Evolutionary conservation across 2,888 invertebrate species (phyloP).

Genomic region (Margaritifera margaritifera): DNA sequence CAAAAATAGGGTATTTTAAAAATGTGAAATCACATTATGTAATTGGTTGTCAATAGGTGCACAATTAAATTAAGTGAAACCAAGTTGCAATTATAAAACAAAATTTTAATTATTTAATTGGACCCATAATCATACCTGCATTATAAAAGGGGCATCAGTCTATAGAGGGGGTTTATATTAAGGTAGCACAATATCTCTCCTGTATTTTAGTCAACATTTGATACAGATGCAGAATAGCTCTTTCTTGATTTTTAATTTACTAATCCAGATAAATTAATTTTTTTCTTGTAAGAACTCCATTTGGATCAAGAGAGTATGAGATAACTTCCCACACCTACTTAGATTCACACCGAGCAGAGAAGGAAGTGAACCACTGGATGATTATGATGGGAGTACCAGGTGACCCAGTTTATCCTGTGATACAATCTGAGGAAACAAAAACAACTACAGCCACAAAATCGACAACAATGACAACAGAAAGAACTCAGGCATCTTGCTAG

Average conservation of each 20-base stretch:
- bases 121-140: too few relatives aligned
- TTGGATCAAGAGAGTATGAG: conserved; percentile 69
- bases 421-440: neutral
- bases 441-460: neutral
- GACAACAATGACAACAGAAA: too few relatives aligned
- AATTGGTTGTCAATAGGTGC: too few relatives aligned
- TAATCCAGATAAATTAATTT: neutral
- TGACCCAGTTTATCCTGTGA: conserved; percentile 51
- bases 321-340: conserved; percentile 65
- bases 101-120: too few relatives aligned
- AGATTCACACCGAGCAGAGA: conserved; percentile 70
- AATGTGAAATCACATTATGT: too few relatives aligned
- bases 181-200: neutral
- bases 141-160: too few relatives aligned
- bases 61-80: too few relatives aligned
- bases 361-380: conserved; percentile 69
- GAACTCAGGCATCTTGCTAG: too few relatives aligned
- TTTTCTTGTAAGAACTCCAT: conserved; percentile 58
- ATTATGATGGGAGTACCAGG: conserved; percentile 65
- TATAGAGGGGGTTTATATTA: too few relatives aligned
- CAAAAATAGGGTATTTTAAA: neutral
- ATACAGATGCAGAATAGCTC: too few relatives aligned
- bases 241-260: too few relatives aligned
- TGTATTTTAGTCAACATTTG: neutral
- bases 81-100: too few relatives aligned